Conservation (phyloP, 2,797 vertebrate genomes). For the Sebastes diaconus region DNA sequence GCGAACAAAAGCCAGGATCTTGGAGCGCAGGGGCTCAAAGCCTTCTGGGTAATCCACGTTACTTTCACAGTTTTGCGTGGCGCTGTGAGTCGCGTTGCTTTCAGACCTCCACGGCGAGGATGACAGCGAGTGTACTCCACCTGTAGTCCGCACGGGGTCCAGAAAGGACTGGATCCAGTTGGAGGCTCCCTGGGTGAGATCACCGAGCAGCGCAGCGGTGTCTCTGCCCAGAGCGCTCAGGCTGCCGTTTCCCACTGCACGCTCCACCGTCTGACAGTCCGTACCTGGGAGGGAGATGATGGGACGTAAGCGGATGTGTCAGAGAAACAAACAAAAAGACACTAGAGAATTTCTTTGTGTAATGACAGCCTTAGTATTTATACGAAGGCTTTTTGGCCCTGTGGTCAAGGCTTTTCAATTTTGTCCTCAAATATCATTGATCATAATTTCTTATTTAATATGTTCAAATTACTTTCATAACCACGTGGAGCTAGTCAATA, state of each 20-base stretch:
- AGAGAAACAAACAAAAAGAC: background rate
- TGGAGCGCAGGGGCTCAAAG: slow-evolving; percentile 85
- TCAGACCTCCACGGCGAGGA: background rate
- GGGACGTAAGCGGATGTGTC: background rate
- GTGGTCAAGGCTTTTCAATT: background rate
- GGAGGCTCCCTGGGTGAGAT: slow-evolving; percentile 85
- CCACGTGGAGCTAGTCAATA: background rate
- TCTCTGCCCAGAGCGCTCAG: slow-evolving; percentile 83
- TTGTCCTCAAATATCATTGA: background rate
- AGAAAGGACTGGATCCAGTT: slow-evolving; percentile 88
- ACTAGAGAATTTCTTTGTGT: background rate
- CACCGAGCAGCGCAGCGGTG: slow-evolving; percentile 82
- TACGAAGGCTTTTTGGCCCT: too few species aligned
- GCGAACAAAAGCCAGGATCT: slow-evolving; percentile 68
- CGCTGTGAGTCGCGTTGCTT: background rate
- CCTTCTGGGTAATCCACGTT: slow-evolving; percentile 80
- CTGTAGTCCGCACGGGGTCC: slow-evolving; percentile 59
- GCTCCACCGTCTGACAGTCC: slow-evolving; percentile 59
- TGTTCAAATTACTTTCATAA: background rate
- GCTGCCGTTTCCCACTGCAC: slow-evolving; percentile 47
- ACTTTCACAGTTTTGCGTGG: fast-evolving
- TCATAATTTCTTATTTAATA: background rate
- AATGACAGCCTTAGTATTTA: too few species aligned
- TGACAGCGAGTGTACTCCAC: background rate
- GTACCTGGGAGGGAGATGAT: slow-evolving; percentile 47